Percentiles rank a stretch among this genome's conserved stretches.
Conservation (phyloP, 2,888 invertebrate species). For the Lepidonotus clava region DNA sequence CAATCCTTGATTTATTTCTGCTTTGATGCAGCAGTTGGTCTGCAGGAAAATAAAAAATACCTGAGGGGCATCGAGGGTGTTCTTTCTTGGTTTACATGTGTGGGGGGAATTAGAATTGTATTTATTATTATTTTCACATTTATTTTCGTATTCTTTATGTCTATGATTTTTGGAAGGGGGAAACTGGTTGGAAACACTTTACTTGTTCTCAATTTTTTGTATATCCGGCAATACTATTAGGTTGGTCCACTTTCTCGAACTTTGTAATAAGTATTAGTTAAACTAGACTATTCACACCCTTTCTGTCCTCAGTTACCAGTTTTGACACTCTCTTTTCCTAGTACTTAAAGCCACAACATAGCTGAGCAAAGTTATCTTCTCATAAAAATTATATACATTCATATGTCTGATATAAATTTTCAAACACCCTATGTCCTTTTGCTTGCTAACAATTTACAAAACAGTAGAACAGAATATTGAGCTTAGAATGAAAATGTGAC, state of each 20-base stretch:
- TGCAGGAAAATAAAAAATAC: constrained; percentile 16
- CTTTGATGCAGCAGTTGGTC: neutral
- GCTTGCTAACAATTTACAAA: neutral
- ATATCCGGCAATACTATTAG: no score
- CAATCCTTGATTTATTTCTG: neutral
- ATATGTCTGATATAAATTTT: neutral
- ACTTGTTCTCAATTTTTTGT: no score
- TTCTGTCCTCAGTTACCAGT: neutral
- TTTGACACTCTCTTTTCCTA: neutral
- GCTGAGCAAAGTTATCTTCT: neutral
- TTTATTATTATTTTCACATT: neutral
- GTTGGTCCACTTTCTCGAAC: no score
- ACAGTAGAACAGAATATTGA: neutral
- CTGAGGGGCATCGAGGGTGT: neutral
- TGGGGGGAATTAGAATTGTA: neutral
- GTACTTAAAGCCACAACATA: constrained; percentile 2
- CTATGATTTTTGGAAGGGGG: no score
- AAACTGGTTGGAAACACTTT: no score
- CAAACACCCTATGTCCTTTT: neutral
- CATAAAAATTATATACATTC: constrained; percentile 1
- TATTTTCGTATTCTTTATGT: no score
- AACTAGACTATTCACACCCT: neutral
- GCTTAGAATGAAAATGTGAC: neutral
- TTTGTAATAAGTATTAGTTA: no score
- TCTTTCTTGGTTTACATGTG: neutral